Evolutionary conservation across 2,113 vertebrate genomes (phyloP).

Genomic region (Ursus arctos): DNA sequence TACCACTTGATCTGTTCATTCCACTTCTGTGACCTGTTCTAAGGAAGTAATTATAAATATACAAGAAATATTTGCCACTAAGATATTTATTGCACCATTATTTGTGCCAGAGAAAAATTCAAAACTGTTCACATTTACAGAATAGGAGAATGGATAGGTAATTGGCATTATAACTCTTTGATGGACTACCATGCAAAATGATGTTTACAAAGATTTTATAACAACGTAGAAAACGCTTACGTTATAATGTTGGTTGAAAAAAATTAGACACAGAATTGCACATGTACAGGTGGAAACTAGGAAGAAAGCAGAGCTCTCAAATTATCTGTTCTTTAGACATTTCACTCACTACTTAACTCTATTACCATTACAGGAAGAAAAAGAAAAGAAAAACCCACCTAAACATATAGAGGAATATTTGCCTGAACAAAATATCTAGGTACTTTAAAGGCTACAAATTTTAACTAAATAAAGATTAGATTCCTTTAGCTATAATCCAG

Average conservation of each 20-base stretch:
- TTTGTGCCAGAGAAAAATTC: neutral
- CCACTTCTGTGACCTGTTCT: neutral
- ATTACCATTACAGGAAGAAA: neutral
- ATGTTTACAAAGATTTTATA: conserved; percentile 32
- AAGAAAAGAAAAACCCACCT: neutral
- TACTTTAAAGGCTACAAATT: conserved; percentile 45
- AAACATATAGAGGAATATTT: neutral
- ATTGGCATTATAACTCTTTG: neutral
- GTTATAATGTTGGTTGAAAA: neutral
- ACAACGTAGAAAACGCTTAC: neutral
- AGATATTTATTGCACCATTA: neutral
- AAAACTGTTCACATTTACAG: neutral
- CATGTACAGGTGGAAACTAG: neutral
- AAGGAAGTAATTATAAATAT: neutral
- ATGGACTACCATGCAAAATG: neutral
- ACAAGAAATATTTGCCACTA: neutral
- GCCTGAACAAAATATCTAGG: neutral
- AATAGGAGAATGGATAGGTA: neutral
- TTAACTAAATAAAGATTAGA: neutral
- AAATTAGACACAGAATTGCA: neutral
- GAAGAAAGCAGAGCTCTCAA: neutral
- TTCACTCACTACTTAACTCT: conserved; percentile 14
- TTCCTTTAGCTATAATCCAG: neutral
- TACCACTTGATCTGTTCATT: neutral
- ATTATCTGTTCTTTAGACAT: conserved; percentile 9